These are phyloP conservation scores for Neopelma chrysocephalum DNA, from an alignment of 2,797 vertebrate genomes.

Conservation along the genomic window DNA sequence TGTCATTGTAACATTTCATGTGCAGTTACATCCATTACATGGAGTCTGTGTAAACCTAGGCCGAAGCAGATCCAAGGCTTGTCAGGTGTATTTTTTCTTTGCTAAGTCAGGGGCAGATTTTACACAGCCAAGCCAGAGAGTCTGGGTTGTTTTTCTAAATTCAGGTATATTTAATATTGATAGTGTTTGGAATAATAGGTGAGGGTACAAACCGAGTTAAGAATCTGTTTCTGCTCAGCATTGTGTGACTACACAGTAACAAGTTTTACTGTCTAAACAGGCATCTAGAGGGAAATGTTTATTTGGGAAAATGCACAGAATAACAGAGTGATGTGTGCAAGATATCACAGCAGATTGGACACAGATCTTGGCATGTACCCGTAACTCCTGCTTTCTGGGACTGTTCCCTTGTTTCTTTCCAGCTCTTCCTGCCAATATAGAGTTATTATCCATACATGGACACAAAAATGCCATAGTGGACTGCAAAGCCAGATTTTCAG, in stretches of 20 bases:
- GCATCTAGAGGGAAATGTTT: neutral
- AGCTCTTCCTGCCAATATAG: neutral
- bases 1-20: constrained; percentile 41
- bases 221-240: neutral
- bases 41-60: neutral
- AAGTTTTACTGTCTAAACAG: neutral
- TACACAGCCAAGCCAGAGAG: neutral
- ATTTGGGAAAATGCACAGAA: neutral
- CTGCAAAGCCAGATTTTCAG: neutral
- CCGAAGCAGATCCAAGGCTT: neutral
- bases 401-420: neutral
- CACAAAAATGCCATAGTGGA: neutral
- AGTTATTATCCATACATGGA: neutral
- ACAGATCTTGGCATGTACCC: neutral
- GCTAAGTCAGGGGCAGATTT: neutral
- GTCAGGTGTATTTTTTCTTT: neutral
- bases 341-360: neutral
- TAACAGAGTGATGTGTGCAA: neutral
- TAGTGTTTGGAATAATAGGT: neutral
- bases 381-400: neutral
- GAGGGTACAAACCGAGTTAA: neutral
- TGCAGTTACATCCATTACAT: constrained; percentile 3
- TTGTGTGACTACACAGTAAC: neutral
- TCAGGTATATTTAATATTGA: neutral
- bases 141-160: neutral